Evolutionary conservation across 2,113 vertebrate species (phyloP).

Genomic region (Pelecanoides urinatrix): DNA sequence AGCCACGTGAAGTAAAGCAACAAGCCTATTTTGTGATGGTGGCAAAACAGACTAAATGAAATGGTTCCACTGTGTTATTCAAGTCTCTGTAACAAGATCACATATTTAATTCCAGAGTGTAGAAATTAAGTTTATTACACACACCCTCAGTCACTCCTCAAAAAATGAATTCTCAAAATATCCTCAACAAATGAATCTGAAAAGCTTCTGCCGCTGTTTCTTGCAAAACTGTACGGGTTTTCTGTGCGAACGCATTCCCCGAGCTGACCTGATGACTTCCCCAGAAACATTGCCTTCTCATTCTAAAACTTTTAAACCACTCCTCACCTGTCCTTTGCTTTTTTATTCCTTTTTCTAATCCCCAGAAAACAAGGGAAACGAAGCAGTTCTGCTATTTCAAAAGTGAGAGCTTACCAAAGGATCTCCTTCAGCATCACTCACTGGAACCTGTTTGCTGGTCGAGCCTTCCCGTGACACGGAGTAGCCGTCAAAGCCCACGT

Average conservation of each 20-base stretch:
- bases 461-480: slow-evolving; percentile 85
- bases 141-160: background rate
- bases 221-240: background rate
- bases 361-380: background rate
- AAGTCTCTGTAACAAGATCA: background rate
- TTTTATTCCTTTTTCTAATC: background rate
- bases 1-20: background rate
- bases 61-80: background rate
- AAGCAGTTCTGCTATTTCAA: background rate
- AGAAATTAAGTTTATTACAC: background rate
- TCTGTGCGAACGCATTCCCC: background rate
- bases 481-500: slow-evolving; percentile 95
- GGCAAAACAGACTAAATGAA: background rate
- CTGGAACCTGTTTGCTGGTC: slow-evolving; percentile 82
- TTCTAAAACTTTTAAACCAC: background rate
- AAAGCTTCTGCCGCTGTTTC: background rate
- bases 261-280: background rate
- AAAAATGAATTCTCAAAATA: background rate
- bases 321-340: background rate
- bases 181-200: background rate
- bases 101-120: background rate
- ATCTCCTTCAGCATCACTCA: slow-evolving; percentile 90
- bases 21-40: background rate
- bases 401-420: slow-evolving; percentile 84
- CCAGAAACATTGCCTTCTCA: background rate